Evolutionary conservation across 2,888 invertebrate genomes (phyloP).

Genomic region (Onthophagus sagittarius): DNA sequence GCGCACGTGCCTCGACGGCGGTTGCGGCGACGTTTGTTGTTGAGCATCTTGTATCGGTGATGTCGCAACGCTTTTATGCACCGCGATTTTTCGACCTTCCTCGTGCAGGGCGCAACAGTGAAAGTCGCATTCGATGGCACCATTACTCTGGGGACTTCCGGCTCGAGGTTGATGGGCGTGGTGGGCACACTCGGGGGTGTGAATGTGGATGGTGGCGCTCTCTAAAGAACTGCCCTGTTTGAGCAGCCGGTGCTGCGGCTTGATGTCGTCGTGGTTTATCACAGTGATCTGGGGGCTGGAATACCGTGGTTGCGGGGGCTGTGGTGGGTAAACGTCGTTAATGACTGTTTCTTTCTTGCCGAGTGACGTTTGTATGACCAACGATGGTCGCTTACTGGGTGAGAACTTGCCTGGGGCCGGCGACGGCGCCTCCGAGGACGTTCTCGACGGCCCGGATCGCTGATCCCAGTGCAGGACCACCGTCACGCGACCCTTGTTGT

Average conservation of each 20-base stretch:
- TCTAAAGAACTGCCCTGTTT: constrained; percentile 64
- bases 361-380: constrained; percentile 63
- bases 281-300: constrained; percentile 86
- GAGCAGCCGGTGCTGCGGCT: constrained; percentile 37
- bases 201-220: constrained; percentile 72
- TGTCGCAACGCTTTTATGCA: constrained; percentile 88
- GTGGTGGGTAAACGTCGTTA: constrained; percentile 48
- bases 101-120: constrained; percentile 94
- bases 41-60: constrained; percentile 84
- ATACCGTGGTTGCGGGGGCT: constrained; percentile 42
- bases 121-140: constrained; percentile 81
- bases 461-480: constrained; percentile 97
- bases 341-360: constrained; percentile 58
- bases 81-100: constrained; percentile 86
- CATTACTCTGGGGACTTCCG: constrained; percentile 60
- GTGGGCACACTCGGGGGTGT: constrained; percentile 79
- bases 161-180: constrained; percentile 62
- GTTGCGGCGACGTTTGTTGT: constrained; percentile 47
- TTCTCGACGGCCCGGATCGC: constrained; percentile 60
- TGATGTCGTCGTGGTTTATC: constrained; percentile 87
- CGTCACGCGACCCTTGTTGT: constrained; percentile 95
- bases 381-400: constrained; percentile 62
- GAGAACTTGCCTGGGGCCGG: constrained; percentile 54
- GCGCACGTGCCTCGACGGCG: constrained; percentile 75
- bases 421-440: constrained; percentile 52